Evolutionary conservation across 2,888 invertebrate species (phyloP), one percentile per base, ranked within the genome.

Genomic region (Capitulum mitella): DNA sequence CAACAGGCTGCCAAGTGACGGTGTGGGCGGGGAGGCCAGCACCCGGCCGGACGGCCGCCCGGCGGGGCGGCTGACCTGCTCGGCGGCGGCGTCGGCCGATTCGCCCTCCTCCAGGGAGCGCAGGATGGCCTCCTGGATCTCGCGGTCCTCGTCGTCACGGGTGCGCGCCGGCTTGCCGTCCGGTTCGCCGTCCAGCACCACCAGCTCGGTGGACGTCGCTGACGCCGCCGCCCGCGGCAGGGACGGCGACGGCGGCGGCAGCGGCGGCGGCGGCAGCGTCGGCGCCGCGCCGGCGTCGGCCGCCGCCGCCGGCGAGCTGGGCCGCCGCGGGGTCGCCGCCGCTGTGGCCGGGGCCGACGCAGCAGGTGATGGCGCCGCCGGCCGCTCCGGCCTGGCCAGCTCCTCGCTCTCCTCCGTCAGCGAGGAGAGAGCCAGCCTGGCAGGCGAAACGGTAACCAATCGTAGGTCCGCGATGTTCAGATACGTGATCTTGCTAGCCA

Each of bases 61-160:
- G n/a, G n/a, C n/a, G n/a, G n/a, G n/a, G 26, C 70, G 16, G 29
- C 70, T 26, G 10, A 70, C 70, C 70, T 70, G 70, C 40, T 70
- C 70, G 19, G 70, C 37, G 26, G 70, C 70, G 3, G 34, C 19
- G 40, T 70, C 76, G n/a, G 76, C 43, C 29, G 76, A 46, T 46
- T 43, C 43, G n/a, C 48, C 48, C 26, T 82, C 82, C 78, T 80
- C 81, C 26, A 82, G 79, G 3, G 82, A 82, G 10, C 81, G 78
- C 58, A 79, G 46, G 40, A 82, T 80, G 26, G 81, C 82, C 61
- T 80, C 79, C 79, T 81, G 80, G 26, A 82, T 77, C 37, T 82
- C 80, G n/a, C 81, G 80, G 43, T 81, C 82, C 46, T 78, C 75
- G 14, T 76, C 79, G 37, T 54, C 64, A 74, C 14, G 77, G 40